phyloP scores from a whole-genome alignment of 2,797 vertebrate species.

The Salarias fasciatus region DNA sequence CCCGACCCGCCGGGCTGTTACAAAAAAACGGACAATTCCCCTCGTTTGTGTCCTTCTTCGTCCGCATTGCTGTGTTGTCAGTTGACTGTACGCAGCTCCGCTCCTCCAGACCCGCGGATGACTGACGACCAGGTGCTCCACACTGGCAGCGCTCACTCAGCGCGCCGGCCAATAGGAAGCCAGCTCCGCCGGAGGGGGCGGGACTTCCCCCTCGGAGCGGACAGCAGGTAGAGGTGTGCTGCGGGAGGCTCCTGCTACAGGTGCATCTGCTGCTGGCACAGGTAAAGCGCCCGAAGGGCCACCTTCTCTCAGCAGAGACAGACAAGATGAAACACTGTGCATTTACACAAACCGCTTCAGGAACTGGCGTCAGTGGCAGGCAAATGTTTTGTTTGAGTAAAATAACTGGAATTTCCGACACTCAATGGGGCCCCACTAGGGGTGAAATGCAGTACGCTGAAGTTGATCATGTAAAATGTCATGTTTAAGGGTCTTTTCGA shows the following conservation, averaged over 20 bases:
- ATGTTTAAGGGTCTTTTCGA: no score
- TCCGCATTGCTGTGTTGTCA: conserved; percentile 78
- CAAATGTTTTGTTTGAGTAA: no score
- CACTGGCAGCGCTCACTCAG: conserved; percentile 66
- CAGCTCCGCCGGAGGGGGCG: conserved; percentile 52
- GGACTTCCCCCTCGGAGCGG: conserved; percentile 63
- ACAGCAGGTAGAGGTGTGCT: conserved; percentile 74
- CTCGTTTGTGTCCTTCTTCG: conserved; percentile 69
- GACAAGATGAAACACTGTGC: no score
- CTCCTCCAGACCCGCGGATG: conserved; percentile 59
- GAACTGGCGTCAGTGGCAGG: no score
- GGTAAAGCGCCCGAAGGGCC: conserved; percentile 8
- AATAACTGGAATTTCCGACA: no score
- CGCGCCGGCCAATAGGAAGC: conserved; percentile 73
- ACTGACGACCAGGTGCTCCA: conserved; percentile 84
- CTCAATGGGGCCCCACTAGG: no score
- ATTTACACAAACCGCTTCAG: no score
- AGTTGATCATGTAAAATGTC: no score
- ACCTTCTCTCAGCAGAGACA: no score
- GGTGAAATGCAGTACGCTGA: no score
- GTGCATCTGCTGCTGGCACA: conserved; percentile 66
- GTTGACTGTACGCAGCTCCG: conserved; percentile 52
- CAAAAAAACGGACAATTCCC: conserved; percentile 64
- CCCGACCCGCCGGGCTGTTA: conserved; percentile 31
- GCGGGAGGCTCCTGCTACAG: conserved; percentile 70